Percentiles rank a stretch among this genome's conserved stretches.
These are phyloP conservation scores for Eospalax fontanierii DNA, from an alignment of 2,797 vertebrate genomes.

Conservation along the genomic window DNA sequence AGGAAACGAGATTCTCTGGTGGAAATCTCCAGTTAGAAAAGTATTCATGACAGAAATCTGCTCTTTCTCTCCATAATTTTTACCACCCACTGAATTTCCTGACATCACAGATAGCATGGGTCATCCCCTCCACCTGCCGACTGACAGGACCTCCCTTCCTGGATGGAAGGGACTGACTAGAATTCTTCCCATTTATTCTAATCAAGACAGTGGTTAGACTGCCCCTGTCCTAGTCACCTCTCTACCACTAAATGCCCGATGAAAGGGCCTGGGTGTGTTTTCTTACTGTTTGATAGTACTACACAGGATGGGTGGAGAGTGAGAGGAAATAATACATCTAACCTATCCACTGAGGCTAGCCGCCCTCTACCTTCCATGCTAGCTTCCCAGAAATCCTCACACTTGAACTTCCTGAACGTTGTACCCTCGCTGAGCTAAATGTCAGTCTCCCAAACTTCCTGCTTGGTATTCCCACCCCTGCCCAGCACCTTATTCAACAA, in stretches of 20 bases:
- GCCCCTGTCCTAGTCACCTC: not conserved
- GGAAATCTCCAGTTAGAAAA: not conserved
- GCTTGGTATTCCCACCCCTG: not conserved
- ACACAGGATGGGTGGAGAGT: not conserved
- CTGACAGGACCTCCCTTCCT: not conserved
- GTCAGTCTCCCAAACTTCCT: not conserved
- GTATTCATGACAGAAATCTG: not conserved
- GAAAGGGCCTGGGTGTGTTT: not conserved
- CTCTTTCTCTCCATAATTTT: not conserved
- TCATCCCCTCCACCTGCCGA: not conserved
- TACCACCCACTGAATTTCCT: not conserved
- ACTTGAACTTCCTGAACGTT: not conserved
- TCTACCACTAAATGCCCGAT: not conserved
- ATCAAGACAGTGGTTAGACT: not conserved
- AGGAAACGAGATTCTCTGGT: not conserved
- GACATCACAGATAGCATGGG: not conserved
- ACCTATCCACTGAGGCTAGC: not conserved
- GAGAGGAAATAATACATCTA: not conserved
- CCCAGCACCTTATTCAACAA: not conserved
- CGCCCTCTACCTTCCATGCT: not conserved
- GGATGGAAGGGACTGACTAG: not conserved
- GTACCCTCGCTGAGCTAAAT: not conserved
- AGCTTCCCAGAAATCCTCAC: not conserved
- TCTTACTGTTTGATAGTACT: not conserved
- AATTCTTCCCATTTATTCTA: constrained; percentile 6